Percentiles rank a stretch among this genome's conserved stretches.
Conservation (phyloP, 2,797 vertebrate genomes). For the Anisognathus igniventris region DNA sequence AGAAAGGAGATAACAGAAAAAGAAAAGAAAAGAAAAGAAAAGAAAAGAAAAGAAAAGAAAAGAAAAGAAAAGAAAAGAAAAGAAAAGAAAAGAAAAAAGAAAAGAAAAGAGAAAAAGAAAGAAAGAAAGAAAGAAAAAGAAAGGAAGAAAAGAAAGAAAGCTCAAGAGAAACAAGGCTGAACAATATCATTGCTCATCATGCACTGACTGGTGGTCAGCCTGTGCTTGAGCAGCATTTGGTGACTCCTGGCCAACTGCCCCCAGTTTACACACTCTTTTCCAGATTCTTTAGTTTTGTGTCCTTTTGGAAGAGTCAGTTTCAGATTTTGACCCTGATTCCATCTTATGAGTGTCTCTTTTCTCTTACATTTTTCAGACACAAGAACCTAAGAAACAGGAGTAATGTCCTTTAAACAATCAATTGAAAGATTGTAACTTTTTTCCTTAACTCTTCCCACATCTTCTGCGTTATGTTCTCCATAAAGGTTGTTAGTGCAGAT, state of each 20-base stretch:
- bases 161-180: background rate
- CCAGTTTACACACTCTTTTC: background rate
- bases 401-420: background rate
- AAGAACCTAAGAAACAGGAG: background rate
- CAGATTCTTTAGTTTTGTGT: background rate
- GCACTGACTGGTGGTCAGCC: background rate
- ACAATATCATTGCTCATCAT: background rate
- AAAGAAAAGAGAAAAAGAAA: no score
- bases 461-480: accelerated
- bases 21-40: no score
- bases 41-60: no score
- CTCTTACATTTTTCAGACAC: background rate
- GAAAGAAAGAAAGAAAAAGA: no score
- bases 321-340: background rate
- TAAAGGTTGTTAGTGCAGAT: background rate
- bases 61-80: no score
- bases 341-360: background rate
- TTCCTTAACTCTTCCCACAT: background rate
- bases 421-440: background rate
- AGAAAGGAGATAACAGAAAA: background rate
- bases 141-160: background rate
- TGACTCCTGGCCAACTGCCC: background rate
- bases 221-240: background rate
- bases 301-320: background rate
- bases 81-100: no score